phyloP scores from a whole-genome alignment of 1,140 invertebrate genomes.

The Drosophila burlai region DNA sequence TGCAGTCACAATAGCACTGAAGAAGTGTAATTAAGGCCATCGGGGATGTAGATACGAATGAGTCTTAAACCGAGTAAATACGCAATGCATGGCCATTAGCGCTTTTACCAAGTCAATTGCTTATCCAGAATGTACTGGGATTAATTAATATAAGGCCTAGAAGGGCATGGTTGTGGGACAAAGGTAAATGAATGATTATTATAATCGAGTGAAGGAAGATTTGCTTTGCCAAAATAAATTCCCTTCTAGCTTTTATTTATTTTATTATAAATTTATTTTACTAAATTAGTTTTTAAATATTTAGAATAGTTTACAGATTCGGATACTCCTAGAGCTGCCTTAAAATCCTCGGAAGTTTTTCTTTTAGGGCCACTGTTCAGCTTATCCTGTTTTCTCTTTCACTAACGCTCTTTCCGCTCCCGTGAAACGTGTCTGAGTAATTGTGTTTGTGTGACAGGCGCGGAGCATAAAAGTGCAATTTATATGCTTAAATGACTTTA shows the following conservation, averaged over 20 bases:
- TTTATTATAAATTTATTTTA: not conserved
- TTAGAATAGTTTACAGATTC: not conserved
- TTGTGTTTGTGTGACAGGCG: constrained; percentile 68
- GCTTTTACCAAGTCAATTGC: constrained; percentile 9
- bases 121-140: not conserved
- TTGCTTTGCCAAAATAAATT: not conserved
- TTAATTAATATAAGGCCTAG: not conserved
- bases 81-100: constrained; percentile 18
- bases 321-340: not conserved
- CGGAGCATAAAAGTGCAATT: constrained; percentile 77
- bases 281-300: not conserved
- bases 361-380: not conserved
- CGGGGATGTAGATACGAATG: constrained; percentile 26
- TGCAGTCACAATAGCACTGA: constrained; percentile 30
- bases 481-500: constrained; percentile 83
- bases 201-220: too few relatives aligned
- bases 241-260: not conserved
- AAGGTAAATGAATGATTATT: not conserved
- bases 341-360: too few relatives aligned
- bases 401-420: not conserved
- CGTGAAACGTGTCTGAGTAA: constrained; percentile 59
- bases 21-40: constrained; percentile 50
- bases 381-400: constrained; percentile 15
- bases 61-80: constrained; percentile 2
- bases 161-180: not conserved